phyloP scores from a whole-genome alignment of 2,113 vertebrate genomes.

The Corvus cornix region DNA sequence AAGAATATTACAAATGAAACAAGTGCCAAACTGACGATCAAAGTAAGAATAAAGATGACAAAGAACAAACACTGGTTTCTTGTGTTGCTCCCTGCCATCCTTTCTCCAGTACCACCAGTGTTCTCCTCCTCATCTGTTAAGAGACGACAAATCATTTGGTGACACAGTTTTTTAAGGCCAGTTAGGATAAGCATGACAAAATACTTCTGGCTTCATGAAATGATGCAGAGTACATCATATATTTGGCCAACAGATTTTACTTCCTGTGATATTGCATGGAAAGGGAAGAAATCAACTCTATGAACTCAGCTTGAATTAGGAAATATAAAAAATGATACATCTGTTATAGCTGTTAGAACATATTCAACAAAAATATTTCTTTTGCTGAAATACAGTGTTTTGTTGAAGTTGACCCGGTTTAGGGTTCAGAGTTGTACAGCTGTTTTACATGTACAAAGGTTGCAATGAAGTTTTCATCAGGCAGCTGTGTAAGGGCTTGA shows the following conservation, averaged over 20 bases:
- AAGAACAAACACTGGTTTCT: conserved; percentile 54
- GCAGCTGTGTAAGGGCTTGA: background rate
- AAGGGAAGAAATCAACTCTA: background rate
- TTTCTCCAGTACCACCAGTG: background rate
- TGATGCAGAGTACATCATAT: background rate
- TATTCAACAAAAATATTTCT: background rate
- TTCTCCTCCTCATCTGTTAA: conserved; percentile 53
- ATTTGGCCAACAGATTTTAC: background rate
- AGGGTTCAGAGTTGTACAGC: background rate
- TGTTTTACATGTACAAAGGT: background rate
- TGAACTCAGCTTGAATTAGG: background rate
- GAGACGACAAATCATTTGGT: conserved; percentile 27
- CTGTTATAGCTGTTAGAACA: background rate
- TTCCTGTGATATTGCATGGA: background rate
- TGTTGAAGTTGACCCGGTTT: background rate
- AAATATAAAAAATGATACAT: background rate
- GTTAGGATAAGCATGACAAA: background rate
- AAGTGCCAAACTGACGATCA: conserved; percentile 70
- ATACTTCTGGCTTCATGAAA: background rate
- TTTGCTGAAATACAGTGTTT: background rate
- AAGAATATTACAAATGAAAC: conserved; percentile 76
- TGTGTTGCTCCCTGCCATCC: background rate
- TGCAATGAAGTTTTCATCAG: background rate
- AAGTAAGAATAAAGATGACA: conserved; percentile 56
- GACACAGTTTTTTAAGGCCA: background rate